Conservation (phyloP, 2,888 invertebrate species). For the Orthosia incerta region DNA sequence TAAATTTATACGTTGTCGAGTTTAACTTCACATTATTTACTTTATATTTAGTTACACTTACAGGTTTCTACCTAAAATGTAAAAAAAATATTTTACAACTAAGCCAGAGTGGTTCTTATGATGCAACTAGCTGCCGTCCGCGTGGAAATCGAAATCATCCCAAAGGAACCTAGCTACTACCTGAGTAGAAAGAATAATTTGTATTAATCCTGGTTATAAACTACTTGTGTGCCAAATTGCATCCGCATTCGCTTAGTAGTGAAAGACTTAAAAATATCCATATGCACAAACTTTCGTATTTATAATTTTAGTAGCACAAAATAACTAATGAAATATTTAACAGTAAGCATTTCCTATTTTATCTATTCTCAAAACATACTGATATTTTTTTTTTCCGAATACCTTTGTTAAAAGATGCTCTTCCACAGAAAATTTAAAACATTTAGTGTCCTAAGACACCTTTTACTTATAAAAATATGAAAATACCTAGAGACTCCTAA, state of each 20-base stretch:
- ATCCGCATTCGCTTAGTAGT: too few species aligned
- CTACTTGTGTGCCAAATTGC: too few species aligned
- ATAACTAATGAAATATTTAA: not conserved
- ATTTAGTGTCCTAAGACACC: not conserved
- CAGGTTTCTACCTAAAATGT: not conserved
- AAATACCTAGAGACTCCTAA: not conserved
- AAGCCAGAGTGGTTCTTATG: not conserved
- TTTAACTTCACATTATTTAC: slow-evolving; percentile 48
- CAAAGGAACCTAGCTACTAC: too few species aligned
- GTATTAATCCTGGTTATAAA: too few species aligned
- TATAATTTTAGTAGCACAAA: too few species aligned
- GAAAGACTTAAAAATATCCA: too few species aligned
- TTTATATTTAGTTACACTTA: slow-evolving; percentile 33
- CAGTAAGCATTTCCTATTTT: not conserved
- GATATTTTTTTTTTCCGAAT: too few species aligned
- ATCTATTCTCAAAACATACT: not conserved
- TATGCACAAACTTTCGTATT: too few species aligned
- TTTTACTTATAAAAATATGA: slow-evolving; percentile 1
- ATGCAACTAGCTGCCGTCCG: too few species aligned
- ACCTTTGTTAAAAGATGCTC: not conserved
- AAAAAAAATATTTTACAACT: not conserved
- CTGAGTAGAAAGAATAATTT: too few species aligned
- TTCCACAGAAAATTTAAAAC: not conserved
- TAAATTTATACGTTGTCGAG: slow-evolving; percentile 48
- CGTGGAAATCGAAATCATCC: too few species aligned